These are phyloP conservation scores for Nasonia oneida DNA, from an alignment of 2,888 invertebrate genomes.

Conservation along the genomic window DNA sequence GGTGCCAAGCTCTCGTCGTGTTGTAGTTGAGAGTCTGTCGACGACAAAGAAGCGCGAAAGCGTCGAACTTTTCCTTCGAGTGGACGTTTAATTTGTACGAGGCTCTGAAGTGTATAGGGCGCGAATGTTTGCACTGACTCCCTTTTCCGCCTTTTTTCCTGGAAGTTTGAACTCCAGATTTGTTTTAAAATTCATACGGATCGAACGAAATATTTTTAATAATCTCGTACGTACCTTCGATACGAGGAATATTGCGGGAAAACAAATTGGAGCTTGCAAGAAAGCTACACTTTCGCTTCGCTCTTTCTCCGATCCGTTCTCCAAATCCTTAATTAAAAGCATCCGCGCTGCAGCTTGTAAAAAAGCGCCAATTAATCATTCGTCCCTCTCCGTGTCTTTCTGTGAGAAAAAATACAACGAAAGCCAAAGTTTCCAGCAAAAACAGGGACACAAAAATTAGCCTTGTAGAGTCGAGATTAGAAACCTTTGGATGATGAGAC, in stretches of 20 bases:
- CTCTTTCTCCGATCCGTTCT: neutral
- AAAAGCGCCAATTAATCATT: constrained; percentile 5
- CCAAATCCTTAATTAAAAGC: neutral
- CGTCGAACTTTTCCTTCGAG: constrained; percentile 31
- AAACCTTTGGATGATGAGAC: constrained; percentile 25
- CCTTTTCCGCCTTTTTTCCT: neutral
- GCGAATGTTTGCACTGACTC: neutral
- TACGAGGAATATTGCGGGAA: neutral
- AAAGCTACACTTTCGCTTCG: neutral
- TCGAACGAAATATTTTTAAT: neutral
- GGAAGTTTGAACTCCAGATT: neutral
- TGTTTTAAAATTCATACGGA: neutral
- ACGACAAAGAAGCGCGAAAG: constrained; percentile 3
- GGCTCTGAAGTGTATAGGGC: neutral
- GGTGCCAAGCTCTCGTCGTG: neutral
- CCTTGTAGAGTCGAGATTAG: constrained; percentile 24
- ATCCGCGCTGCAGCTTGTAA: neutral
- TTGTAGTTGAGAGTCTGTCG: neutral
- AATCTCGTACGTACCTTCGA: no score
- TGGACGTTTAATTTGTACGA: constrained; percentile 46
- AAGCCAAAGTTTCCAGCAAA: neutral
- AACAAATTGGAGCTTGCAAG: neutral
- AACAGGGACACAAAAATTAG: constrained; percentile 51
- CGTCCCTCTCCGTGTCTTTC: neutral
- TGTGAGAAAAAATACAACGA: neutral